Conservation (phyloP, 2,888 invertebrate genomes). For the Hypolimnas misippus region DNA sequence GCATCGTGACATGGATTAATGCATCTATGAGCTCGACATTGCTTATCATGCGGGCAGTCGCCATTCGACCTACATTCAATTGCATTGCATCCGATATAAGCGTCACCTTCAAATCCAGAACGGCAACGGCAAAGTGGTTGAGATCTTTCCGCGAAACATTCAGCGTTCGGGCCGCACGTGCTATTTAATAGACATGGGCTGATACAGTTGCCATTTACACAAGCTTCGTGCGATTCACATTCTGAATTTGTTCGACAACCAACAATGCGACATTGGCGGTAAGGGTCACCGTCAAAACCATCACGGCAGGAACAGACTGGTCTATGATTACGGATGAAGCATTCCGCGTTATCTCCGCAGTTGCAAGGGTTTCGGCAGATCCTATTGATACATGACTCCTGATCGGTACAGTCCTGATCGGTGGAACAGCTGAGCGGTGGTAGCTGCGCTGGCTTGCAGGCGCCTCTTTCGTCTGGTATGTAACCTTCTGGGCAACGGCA, state of each 20-base stretch:
- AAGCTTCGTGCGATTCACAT: constrained; percentile 92
- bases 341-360: constrained; percentile 93
- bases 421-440: constrained; percentile 90
- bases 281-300: constrained; percentile 94
- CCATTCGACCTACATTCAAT: constrained; percentile 94
- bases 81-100: constrained; percentile 88
- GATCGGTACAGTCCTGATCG: constrained; percentile 90
- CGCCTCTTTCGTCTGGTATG: constrained; percentile 91
- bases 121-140: constrained; percentile 91
- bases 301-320: constrained; percentile 93
- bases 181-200: constrained; percentile 92
- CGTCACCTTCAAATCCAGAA: constrained; percentile 92
- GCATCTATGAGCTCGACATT: constrained; percentile 94
- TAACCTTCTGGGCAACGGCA: constrained; percentile 94
- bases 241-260: constrained; percentile 93
- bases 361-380: constrained; percentile 94
- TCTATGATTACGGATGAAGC: constrained; percentile 91
- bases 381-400: constrained; percentile 93
- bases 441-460: constrained; percentile 89
- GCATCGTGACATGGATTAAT: constrained; percentile 92
- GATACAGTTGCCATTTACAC: constrained; percentile 92
- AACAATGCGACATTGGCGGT: constrained; percentile 90
- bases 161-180: constrained; percentile 92
- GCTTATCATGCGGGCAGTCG: constrained; percentile 93
- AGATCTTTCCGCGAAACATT: constrained; percentile 90